Evolutionary conservation across 2,113 vertebrate species (phyloP).

Genomic region (Arenaria interpres): DNA sequence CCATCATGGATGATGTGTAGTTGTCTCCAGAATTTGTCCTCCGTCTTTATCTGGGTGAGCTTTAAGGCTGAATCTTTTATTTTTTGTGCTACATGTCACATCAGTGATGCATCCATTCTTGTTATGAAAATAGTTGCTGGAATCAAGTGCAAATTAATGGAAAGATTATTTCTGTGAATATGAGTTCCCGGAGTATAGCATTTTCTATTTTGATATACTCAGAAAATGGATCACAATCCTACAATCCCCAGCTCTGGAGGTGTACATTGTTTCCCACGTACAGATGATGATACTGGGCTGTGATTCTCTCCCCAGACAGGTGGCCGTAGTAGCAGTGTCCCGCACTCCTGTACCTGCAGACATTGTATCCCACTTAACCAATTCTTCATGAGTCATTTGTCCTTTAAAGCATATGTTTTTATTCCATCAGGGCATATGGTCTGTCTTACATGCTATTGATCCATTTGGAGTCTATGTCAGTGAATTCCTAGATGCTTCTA

Average conservation of each 20-base stretch:
- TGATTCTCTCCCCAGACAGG: not conserved
- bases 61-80: not conserved
- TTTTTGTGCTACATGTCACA: not conserved
- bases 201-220: not conserved
- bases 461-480: not conserved
- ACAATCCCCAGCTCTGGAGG: not conserved
- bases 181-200: not conserved
- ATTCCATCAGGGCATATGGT: not conserved
- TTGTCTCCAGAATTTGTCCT: not conserved
- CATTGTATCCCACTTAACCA: not conserved
- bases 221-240: not conserved
- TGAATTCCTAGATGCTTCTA: not conserved
- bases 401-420: not conserved
- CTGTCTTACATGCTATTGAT: not conserved
- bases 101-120: not conserved
- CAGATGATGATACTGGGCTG: not conserved
- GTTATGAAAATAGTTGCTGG: not conserved
- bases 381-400: not conserved
- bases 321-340: not conserved
- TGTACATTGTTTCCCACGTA: not conserved
- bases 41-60: not conserved
- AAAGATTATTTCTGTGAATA: not conserved
- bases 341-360: not conserved
- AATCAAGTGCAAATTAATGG: constrained; percentile 2
- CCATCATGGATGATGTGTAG: not conserved